Evolutionary conservation across 2,888 invertebrate genomes (phyloP), one percentile per base, ranked within the genome.

Genomic region (Octodonta nipae): DNA sequence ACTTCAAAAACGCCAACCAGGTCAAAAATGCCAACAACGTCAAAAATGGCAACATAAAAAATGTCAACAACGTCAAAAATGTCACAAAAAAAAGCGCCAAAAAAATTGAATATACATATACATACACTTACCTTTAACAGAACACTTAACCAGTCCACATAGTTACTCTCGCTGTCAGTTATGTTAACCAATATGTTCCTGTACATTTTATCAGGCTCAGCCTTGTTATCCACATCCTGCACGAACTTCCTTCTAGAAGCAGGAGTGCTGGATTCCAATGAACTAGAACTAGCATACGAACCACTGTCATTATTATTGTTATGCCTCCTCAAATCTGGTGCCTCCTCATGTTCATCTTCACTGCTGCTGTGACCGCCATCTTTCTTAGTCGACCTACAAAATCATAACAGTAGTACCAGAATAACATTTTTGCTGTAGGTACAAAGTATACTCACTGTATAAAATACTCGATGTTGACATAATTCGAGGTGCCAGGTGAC

Each of bases 341-440:
- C 65, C 40, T 63, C 63, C 43, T 70, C 70, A 14, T 49, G 47
- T 34, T 51, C 51, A 32, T 38, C 37, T 31, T 66, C 68, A 30
- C 54, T 55, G 34, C 52, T 53, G 27, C 54, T 54, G 33, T 46
- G 52, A 32, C 55, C 50, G 7, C 52, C 54, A 33, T 52, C 51
- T 37, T 51, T 51, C 37, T 52, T 52, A 11, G 45, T 45, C 13
- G 49, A 44, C 34, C 55, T 54, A 33, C 4, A 41, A 22, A 22
- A 10, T 10, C 2, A 22, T 10, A 22, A 22, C 4, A 22, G 4
- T 36, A 67, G 76, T 68, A 59, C 83, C 82, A 80, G 78, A 61
- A 88, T 75, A 51, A 88, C 88, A 60, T 86, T 88, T 63, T 88
- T 87, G 65, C 88, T 87, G 63, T 88, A 88, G 61, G 87, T 87